Evolutionary conservation across 2,113 vertebrate species (phyloP).

Genomic region (Grus americana): DNA sequence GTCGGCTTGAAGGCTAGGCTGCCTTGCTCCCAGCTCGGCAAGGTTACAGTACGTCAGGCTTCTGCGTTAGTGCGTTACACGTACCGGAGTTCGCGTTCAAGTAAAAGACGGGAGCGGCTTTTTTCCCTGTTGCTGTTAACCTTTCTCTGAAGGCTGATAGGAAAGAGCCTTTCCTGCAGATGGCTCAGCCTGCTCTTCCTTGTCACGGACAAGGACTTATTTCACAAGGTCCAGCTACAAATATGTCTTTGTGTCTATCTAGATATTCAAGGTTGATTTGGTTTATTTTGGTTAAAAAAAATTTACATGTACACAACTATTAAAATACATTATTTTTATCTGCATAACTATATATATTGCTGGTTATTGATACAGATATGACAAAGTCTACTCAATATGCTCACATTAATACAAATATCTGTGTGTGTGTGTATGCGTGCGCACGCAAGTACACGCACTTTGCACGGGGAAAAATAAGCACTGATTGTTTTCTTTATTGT

Average conservation of each 20-base stretch:
- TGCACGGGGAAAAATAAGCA: background rate
- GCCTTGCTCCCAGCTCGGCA: background rate
- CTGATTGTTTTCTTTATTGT: background rate
- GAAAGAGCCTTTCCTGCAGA: background rate
- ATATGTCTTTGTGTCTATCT: background rate
- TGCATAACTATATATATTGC: background rate
- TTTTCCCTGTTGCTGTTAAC: background rate
- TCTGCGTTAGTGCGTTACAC: rapidly evolving
- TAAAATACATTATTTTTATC: background rate
- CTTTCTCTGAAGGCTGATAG: background rate
- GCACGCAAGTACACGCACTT: background rate
- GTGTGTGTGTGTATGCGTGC: background rate
- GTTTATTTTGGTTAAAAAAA: background rate
- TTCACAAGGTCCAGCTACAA: background rate
- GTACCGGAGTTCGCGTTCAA: rapidly evolving
- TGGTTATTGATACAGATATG: background rate
- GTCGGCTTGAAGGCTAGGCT: background rate
- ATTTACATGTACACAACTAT: background rate
- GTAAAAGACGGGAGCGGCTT: background rate
- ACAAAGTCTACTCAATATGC: background rate
- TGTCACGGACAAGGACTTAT: background rate
- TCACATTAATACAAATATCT: background rate
- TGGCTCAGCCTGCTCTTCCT: background rate
- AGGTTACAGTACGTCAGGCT: background rate
- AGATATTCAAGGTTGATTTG: background rate